These are phyloP conservation scores for Ctenochaetus hawaiiensis DNA, from an alignment of 2,797 vertebrate species.

Conservation along the genomic window DNA sequence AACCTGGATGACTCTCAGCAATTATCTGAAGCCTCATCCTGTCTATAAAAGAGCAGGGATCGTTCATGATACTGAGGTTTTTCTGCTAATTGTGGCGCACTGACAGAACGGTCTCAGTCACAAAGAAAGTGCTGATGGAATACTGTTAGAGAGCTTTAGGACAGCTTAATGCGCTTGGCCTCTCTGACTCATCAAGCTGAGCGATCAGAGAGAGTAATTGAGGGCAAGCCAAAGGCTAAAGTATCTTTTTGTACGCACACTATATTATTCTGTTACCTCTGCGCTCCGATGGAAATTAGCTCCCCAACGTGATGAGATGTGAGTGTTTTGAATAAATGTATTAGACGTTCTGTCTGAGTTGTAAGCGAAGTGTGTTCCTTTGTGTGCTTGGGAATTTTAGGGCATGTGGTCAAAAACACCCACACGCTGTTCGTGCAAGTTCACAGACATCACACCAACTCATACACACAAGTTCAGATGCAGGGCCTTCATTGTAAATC, in stretches of 20 bases:
- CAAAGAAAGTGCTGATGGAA: slow-evolving; percentile 61
- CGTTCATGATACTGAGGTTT: slow-evolving; percentile 35
- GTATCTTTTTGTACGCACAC: slow-evolving; percentile 64
- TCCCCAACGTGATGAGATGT: slow-evolving; percentile 23
- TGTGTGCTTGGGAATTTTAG: background rate
- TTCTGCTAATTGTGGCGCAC: slow-evolving; percentile 51
- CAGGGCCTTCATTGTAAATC: slow-evolving; percentile 6
- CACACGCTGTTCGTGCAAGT: slow-evolving; percentile 2
- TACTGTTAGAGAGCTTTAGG: slow-evolving; percentile 60
- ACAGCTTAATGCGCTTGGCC: slow-evolving; percentile 70
- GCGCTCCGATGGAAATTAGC: slow-evolving; percentile 61
- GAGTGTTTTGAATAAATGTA: slow-evolving; percentile 51
- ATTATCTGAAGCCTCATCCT: slow-evolving; percentile 30
- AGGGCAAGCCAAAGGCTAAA: slow-evolving; percentile 78
- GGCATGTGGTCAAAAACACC: slow-evolving; percentile 24
- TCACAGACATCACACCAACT: slow-evolving; percentile 9
- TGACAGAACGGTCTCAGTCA: slow-evolving; percentile 39
- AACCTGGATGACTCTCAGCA: slow-evolving; percentile 45
- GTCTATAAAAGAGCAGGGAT: slow-evolving; percentile 35
- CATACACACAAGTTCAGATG: slow-evolving; percentile 1
- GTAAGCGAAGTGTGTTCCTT: background rate
- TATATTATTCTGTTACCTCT: slow-evolving; percentile 63
- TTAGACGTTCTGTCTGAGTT: slow-evolving; percentile 23
- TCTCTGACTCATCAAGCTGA: slow-evolving; percentile 71
- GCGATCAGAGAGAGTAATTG: slow-evolving; percentile 71